Evolutionary conservation across 2,113 vertebrate species (phyloP).

Genomic region (Protomyctophum bolini): DNA sequence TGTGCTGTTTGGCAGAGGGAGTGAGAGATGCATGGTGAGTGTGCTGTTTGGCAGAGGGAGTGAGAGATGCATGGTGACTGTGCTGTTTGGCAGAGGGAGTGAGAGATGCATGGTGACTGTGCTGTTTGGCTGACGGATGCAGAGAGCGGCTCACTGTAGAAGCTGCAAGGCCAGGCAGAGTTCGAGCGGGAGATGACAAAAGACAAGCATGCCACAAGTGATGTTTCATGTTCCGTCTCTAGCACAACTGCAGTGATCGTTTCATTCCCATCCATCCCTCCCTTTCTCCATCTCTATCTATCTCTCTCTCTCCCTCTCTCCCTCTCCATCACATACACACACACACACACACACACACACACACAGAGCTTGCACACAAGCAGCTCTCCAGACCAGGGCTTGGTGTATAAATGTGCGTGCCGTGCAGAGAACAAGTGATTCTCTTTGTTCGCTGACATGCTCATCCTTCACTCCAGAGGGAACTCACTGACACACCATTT

Average conservation of each 20-base stretch:
- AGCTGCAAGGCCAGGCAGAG: neutral
- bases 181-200: constrained; percentile 28
- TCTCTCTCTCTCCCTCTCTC: too few species aligned
- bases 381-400: constrained; percentile 16
- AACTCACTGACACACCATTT: constrained; percentile 56
- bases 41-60: constrained; percentile 1
- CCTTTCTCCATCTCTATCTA: neutral
- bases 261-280: neutral
- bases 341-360: neutral
- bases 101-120: constrained; percentile 24
- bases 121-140: constrained; percentile 31
- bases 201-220: constrained; percentile 59
- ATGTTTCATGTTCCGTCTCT: constrained; percentile 64
- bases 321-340: too few species aligned
- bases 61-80: constrained; percentile 28
- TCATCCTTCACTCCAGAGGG: constrained; percentile 49
- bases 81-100: too few species aligned
- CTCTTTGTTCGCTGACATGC: constrained; percentile 61
- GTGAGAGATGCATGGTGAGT: neutral
- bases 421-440: constrained; percentile 52
- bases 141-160: constrained; percentile 28
- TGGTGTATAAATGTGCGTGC: constrained; percentile 30
- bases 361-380: neutral
- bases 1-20: too few species aligned
- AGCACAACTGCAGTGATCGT: constrained; percentile 1